Conservation (phyloP, 2,888 invertebrate species). For the Eueremaeus valkanovi region DNA sequence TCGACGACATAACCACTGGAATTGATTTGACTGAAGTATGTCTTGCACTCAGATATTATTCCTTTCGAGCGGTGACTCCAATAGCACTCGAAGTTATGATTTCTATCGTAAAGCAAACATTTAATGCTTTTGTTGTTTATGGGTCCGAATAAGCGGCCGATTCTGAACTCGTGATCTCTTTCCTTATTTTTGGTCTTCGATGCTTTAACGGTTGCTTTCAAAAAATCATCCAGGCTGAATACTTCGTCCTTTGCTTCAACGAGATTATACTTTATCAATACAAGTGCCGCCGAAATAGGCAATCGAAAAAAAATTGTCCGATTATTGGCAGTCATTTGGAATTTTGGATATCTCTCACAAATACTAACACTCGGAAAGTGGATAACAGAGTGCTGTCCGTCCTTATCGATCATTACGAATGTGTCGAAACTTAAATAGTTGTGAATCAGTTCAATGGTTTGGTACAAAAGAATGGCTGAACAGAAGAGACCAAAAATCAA, state of each 20-base stretch:
- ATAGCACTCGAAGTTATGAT: background rate
- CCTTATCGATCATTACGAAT: background rate
- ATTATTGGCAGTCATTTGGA: background rate
- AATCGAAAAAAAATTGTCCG: too few species aligned
- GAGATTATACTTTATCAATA: too few species aligned
- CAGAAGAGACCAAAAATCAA: background rate
- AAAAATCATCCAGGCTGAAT: too few species aligned
- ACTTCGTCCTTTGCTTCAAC: too few species aligned
- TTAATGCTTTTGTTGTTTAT: background rate
- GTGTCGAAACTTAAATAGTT: background rate
- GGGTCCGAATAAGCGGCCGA: too few species aligned
- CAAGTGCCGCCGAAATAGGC: too few species aligned
- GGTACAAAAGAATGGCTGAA: background rate
- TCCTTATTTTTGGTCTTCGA: too few species aligned
- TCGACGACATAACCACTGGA: background rate
- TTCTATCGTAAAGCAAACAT: background rate
- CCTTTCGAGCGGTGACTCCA: background rate
- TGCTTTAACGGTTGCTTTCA: too few species aligned
- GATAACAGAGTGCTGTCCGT: background rate
- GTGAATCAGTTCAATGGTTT: background rate
- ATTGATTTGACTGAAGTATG: background rate
- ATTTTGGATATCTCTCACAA: background rate
- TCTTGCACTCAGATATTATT: background rate
- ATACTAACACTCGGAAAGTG: background rate
- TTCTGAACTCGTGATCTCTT: too few species aligned